A percentile compares a stretch with the other conserved stretches of the same genome.
These are phyloP conservation scores for Camponotus floridanus DNA, from an alignment of 1,140 invertebrate genomes.

Conservation along the genomic window DNA sequence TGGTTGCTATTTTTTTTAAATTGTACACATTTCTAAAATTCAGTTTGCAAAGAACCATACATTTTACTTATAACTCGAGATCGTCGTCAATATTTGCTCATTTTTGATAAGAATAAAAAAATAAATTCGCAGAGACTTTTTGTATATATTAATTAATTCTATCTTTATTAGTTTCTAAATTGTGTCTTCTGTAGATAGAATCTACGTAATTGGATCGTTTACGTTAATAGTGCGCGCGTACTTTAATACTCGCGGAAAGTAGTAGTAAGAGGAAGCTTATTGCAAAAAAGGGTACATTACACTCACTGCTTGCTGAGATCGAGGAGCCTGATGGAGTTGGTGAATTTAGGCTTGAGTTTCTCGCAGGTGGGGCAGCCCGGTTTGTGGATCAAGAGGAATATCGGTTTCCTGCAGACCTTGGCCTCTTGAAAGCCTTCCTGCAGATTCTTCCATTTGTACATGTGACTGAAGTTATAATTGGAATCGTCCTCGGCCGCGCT, in stretches of 20 bases:
- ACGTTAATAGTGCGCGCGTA: no score
- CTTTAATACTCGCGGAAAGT: no score
- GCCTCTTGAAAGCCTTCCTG: constrained; percentile 75
- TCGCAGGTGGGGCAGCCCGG: constrained; percentile 75
- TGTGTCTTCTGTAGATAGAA: background rate
- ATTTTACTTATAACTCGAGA: background rate
- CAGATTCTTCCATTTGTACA: constrained; percentile 77
- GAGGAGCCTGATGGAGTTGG: constrained; percentile 75
- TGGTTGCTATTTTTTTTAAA: background rate
- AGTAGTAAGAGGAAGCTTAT: no score
- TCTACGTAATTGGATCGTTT: no score
- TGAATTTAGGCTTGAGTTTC: constrained; percentile 75
- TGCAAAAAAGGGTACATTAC: no score
- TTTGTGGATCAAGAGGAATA: constrained; percentile 78
- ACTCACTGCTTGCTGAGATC: constrained; percentile 79
- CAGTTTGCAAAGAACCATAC: background rate
- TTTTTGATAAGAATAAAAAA: background rate
- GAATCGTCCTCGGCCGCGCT: constrained; percentile 14
- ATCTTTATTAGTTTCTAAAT: background rate
- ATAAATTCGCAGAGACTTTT: no score
- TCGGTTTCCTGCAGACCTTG: constrained; percentile 70
- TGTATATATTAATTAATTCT: background rate
- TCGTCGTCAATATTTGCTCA: background rate
- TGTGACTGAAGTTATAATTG: constrained; percentile 69
- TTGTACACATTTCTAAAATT: background rate